Evolutionary conservation across 2,888 invertebrate species (phyloP).

Genomic region (Hylaea fasciaria): DNA sequence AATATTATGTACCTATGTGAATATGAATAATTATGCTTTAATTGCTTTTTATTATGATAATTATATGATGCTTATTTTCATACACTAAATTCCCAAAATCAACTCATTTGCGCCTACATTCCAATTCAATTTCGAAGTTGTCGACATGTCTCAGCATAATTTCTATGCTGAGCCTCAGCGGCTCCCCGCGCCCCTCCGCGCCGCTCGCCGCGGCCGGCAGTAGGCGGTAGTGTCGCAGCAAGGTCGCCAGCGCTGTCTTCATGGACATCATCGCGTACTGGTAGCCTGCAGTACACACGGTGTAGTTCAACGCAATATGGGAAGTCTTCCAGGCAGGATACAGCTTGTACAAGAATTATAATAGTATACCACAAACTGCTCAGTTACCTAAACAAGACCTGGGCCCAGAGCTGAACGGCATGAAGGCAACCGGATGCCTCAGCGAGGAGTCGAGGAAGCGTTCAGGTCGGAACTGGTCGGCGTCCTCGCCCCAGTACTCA

Average conservation of each 20-base stretch:
- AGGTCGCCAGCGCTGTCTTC: constrained; percentile 63
- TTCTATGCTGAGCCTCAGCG: constrained; percentile 45
- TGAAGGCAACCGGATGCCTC: constrained; percentile 50
- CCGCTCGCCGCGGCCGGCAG: constrained; percentile 28
- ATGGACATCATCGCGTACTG: constrained; percentile 73
- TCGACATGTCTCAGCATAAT: too few relatives aligned
- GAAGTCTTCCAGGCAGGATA: too few relatives aligned
- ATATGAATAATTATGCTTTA: too few relatives aligned
- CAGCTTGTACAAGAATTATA: too few relatives aligned
- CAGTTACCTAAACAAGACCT: constrained; percentile 55
- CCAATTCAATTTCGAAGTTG: constrained; percentile 7
- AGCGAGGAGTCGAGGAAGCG: constrained; percentile 48
- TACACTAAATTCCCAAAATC: constrained; percentile 26
- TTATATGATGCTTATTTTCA: too few relatives aligned
- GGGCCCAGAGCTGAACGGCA: constrained; percentile 56
- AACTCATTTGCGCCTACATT: constrained; percentile 8
- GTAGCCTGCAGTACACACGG: constrained; percentile 49
- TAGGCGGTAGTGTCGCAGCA: constrained; percentile 60
- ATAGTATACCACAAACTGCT: too few relatives aligned
- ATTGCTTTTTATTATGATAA: too few relatives aligned
- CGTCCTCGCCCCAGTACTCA: constrained; percentile 58
- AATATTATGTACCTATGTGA: too few relatives aligned
- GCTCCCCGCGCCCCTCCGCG: constrained; percentile 14
- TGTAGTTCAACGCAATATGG: background rate
- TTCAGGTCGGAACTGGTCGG: constrained; percentile 56